These are phyloP conservation scores for Dicentrarchus labrax DNA, from an alignment of 2,113 vertebrate species.

Conservation along the genomic window DNA sequence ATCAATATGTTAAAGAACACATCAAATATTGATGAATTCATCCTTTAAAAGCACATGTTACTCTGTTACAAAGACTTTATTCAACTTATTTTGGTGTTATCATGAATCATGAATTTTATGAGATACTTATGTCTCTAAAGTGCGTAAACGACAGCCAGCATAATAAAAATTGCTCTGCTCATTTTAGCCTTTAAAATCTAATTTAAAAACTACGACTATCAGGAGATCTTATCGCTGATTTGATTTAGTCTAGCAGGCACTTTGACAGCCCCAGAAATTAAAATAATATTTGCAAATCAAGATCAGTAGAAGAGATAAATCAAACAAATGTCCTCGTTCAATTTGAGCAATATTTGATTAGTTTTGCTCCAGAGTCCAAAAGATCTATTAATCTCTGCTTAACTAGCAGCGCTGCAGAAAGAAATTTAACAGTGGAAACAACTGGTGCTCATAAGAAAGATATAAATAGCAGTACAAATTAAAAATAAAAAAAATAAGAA, in stretches of 20 bases:
- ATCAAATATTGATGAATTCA: background rate
- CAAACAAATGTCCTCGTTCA: background rate
- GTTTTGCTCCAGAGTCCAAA: background rate
- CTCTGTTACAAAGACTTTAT: background rate
- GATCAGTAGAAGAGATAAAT: background rate
- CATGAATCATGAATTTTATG: background rate
- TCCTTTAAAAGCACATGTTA: background rate
- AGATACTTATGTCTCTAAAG: background rate
- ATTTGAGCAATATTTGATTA: conserved; percentile 8
- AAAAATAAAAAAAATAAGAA: background rate
- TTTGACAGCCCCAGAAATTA: background rate
- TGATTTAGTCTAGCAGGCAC: background rate
- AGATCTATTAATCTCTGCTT: conserved; percentile 6
- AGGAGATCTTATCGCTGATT: background rate
- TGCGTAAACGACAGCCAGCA: background rate
- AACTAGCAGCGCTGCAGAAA: background rate
- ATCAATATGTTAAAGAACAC: background rate
- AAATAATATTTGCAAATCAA: conserved; percentile 16
- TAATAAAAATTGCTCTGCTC: background rate
- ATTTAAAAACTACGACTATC: background rate
- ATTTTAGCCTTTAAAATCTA: background rate
- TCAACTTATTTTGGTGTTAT: background rate
- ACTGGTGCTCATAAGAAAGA: background rate
- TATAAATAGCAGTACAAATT: background rate
- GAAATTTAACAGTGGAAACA: background rate